Evolutionary conservation across 1,140 invertebrate genomes (phyloP).

Genomic region (Diabrotica undecimpunctata): DNA sequence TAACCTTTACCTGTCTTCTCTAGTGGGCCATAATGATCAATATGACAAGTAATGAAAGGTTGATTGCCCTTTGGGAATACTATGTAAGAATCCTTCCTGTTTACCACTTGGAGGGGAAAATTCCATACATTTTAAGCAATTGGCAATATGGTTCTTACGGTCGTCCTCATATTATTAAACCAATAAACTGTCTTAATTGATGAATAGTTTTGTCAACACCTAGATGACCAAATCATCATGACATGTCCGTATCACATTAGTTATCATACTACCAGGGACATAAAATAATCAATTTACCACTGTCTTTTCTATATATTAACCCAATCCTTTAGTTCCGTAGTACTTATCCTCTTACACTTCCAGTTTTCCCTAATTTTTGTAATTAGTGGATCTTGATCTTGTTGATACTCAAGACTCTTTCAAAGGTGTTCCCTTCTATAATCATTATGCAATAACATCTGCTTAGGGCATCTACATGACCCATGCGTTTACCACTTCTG

Average conservation of each 20-base stretch:
- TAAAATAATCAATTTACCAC: conserved; percentile 15
- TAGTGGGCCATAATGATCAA: conserved; percentile 40
- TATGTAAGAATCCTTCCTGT: no score
- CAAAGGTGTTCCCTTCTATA: conserved; percentile 5
- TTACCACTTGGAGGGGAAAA: no score
- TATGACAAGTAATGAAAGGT: conserved; percentile 38
- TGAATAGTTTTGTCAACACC: conserved; percentile 6
- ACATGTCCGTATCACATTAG: not conserved
- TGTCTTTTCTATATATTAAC: conserved; percentile 13
- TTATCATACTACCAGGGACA: not conserved
- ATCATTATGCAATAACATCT: not conserved
- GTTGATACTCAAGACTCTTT: conserved; percentile 35
- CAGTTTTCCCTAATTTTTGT: conserved; percentile 38
- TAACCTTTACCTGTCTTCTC: conserved; percentile 8
- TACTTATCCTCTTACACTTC: conserved; percentile 25
- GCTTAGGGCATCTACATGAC: not conserved
- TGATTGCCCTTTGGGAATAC: no score
- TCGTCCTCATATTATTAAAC: conserved; percentile 39
- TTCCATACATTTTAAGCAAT: no score
- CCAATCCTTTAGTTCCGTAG: not conserved
- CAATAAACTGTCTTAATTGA: conserved; percentile 26
- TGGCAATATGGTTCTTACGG: conserved; percentile 30
- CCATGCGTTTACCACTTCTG: not conserved
- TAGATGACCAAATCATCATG: not conserved
- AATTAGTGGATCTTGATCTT: conserved; percentile 27